Evolutionary conservation across 1,140 invertebrate genomes (phyloP).

Genomic region (Trichonephila clavipes): DNA sequence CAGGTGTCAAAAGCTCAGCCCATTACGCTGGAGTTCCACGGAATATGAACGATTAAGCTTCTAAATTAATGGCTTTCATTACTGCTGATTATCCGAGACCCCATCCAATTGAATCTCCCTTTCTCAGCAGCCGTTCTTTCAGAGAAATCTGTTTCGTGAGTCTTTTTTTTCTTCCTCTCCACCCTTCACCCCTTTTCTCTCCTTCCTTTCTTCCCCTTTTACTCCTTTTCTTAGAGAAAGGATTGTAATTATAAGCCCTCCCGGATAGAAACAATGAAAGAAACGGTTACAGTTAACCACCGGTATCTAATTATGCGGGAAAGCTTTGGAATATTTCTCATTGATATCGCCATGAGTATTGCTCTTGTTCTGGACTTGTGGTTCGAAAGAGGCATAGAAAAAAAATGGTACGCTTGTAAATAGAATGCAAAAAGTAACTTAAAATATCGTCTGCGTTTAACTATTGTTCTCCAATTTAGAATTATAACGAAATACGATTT

Average conservation of each 20-base stretch:
- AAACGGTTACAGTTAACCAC: constrained; percentile 39
- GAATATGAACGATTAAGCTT: constrained; percentile 68
- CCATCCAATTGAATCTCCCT: constrained; percentile 72
- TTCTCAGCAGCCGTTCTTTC: constrained; percentile 53
- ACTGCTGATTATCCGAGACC: constrained; percentile 71
- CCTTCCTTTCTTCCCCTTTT: not conserved
- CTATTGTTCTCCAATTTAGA: too few species aligned
- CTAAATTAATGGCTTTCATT: constrained; percentile 77
- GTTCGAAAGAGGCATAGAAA: not conserved
- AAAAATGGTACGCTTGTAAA: not conserved
- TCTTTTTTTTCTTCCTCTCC: constrained; percentile 7
- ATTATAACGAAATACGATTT: too few species aligned
- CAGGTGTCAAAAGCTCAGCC: constrained; percentile 73
- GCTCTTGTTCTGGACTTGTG: not conserved
- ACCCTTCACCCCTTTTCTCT: not conserved
- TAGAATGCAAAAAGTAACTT: too few species aligned
- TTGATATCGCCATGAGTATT: not conserved
- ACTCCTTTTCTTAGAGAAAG: not conserved
- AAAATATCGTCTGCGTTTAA: too few species aligned
- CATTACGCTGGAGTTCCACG: constrained; percentile 41
- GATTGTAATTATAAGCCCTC: constrained; percentile 66
- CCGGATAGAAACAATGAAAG: constrained; percentile 63
- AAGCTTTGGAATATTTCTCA: constrained; percentile 16
- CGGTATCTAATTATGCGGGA: constrained; percentile 24
- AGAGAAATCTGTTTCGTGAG: constrained; percentile 21